Percentiles rank a stretch among this genome's conserved stretches.
Conservation (phyloP, 2,888 invertebrate species). For the Melangyna quadrimaculata region DNA sequence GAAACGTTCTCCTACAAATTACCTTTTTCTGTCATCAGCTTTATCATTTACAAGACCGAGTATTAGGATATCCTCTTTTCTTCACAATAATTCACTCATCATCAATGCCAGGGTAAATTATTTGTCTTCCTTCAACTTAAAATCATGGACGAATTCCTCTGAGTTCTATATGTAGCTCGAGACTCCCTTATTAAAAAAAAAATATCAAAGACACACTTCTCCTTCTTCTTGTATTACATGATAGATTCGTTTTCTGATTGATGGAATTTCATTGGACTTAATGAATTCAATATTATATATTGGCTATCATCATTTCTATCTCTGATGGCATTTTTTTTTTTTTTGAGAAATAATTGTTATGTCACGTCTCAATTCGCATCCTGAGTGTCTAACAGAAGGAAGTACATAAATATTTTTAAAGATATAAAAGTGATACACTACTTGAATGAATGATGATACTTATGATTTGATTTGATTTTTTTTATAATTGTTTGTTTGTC, state of each 20-base stretch:
- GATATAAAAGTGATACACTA: not conserved
- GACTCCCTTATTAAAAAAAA: not conserved
- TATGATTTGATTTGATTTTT: not conserved
- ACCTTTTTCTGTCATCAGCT: conserved; percentile 1
- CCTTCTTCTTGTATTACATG: not conserved
- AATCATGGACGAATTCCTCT: not conserved
- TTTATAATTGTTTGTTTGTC: too few relatives aligned
- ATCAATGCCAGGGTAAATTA: conserved; percentile 22
- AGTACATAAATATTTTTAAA: not conserved
- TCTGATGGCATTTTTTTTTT: not conserved
- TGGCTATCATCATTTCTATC: not conserved
- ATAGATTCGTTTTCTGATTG: conserved; percentile 27
- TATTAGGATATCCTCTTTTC: not conserved
- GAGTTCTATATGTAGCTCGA: not conserved
- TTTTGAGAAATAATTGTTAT: not conserved
- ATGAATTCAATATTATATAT: conserved; percentile 36
- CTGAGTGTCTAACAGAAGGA: not conserved
- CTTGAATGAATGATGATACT: not conserved
- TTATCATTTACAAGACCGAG: not conserved
- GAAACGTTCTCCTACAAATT: not conserved
- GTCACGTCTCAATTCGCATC: not conserved
- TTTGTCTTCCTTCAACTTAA: not conserved
- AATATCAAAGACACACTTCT: conserved; percentile 4
- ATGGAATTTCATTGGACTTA: conserved; percentile 26
- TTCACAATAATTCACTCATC: conserved; percentile 11